Base-by-base conservation (phyloP, 2,888 invertebrate genomes). In the Xylota segnis region DNA sequence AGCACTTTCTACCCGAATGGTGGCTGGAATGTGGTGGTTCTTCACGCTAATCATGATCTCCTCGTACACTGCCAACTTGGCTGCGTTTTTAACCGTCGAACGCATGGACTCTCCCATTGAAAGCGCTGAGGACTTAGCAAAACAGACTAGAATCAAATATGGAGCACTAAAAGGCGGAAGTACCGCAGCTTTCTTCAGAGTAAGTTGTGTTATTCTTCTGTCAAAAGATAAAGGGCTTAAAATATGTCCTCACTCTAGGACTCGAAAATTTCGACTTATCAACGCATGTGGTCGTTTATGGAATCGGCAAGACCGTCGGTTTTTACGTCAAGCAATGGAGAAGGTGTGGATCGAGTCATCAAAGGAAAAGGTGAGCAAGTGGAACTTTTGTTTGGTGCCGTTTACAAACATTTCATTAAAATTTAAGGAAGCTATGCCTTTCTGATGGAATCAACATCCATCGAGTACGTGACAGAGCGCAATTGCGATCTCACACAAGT, bases 211-310 rank as follows among this genome's bases (percentile, higher is more conserved):
- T 1, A 16, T 29, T 54, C 10, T 32, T 37, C 12, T 58, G 4
- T 16, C 3, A 52, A 9, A 58, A 4, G 7, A 12, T 16, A 12
- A 34, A 5, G n/a, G 3, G 18, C 16, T 58, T 18, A 37, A 23
- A 18, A 16, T 37, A 12, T 23, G 66, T 56, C 5, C 52, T 40
- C 14, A n/a, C 43, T 56, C 14, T 89, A 98, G 96, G 98, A 98
- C 90, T 98, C 98, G 0, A 98, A 98, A 92, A 97, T 98, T 89
- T 96, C 97, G 0, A 97, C 97, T 7, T 99, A 98, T 93, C 96
- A 97, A 92, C 94, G 97, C 45, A 99, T 99, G 98, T 99, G 98
- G 97, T 96, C 97, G 0, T 96, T 97, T 89, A 99, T 99, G 99
- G 96, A 95, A 89, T 96, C 96, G 0, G 95, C 97, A 5, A 94